A percentile compares a stretch with the other conserved stretches of the same genome.
phyloP scores from a whole-genome alignment of 2,888 invertebrate species.

The Cephus pygmeus region DNA sequence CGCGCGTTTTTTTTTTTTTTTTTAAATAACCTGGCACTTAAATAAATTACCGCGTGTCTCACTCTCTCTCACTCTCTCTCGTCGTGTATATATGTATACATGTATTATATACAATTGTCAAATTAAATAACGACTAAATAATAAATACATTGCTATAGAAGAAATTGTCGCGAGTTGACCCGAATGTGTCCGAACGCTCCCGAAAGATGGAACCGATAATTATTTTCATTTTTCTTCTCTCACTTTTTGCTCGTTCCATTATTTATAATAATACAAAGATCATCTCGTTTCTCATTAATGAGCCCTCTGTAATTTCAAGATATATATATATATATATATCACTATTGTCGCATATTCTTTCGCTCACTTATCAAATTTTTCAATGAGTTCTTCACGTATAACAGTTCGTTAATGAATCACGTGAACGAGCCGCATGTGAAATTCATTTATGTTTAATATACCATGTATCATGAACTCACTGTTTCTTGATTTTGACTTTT shows the following conservation, averaged over 20 bases:
- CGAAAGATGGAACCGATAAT: neutral
- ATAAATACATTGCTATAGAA: constrained; percentile 11
- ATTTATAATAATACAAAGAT: neutral
- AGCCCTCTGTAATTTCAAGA: neutral
- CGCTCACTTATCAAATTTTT: neutral
- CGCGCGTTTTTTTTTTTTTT: neutral
- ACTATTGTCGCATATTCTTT: neutral
- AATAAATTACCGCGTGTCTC: constrained; percentile 13
- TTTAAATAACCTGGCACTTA: neutral
- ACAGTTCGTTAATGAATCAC: neutral
- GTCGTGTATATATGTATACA: neutral
- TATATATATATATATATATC: neutral
- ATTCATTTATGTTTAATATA: neutral
- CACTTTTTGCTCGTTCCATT: neutral
- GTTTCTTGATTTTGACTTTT: constrained; percentile 17
- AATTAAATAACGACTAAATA: constrained; percentile 14
- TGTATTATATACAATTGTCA: constrained; percentile 21
- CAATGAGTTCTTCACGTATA: neutral
- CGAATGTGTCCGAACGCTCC: neutral
- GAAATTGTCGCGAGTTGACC: neutral
- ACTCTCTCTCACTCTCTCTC: constrained; percentile 34
- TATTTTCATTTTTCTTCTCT: neutral
- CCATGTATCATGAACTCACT: neutral
- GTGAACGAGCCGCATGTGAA: neutral
- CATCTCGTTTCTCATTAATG: neutral